Base-by-base conservation (phyloP, 1,140 invertebrate genomes). In the Drosophila tristis region DNA sequence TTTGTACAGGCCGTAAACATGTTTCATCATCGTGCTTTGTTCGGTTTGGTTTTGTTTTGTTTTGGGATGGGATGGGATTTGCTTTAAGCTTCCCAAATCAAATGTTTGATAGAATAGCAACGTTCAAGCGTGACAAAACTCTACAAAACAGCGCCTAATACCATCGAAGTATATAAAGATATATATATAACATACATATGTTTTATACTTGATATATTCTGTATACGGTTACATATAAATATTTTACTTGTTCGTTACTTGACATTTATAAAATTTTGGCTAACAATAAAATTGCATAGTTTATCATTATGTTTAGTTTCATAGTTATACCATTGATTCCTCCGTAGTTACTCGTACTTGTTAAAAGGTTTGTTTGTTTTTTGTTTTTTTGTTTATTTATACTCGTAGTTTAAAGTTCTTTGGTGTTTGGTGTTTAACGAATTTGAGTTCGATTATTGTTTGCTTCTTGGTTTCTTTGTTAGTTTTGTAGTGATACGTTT, bases 231-330 rank as follows among this genome's bases (percentile, higher is more conserved):
- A 87, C 64, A 78, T 71, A 87, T 87, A 81, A 87, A 86, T 87
- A 61, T 74, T 86, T 39, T 87, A 81, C 74, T 76, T 74, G 85
- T 68, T 85, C 80, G 80, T 81, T 86, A 86, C 81, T 86, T 86
- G 81, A 87, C 82, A 87, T 82, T 87, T 87, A 87, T 89, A 87
- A 89, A 87, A 87, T 82, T 89, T 87, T 89, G 84, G 84, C 84
- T 87, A 87, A 89, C 84, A 87, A 89, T 87, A 87, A 82, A 89
- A 87, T 87, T 87, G 76, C 84, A 89, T 87, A 87, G 71, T 87
- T 82, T 78, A 61, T 74, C 61, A 50, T 64, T 76, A 64, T 62
- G 56, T 72, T 78, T 80, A 80, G 71, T 80, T 86, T 60, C 66
- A 80, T 76, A 84, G 77, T 77, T 84, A 68, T 76, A 76, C 71